Base-by-base conservation (phyloP, 2,888 invertebrate genomes). In the Tipula helvola region DNA sequence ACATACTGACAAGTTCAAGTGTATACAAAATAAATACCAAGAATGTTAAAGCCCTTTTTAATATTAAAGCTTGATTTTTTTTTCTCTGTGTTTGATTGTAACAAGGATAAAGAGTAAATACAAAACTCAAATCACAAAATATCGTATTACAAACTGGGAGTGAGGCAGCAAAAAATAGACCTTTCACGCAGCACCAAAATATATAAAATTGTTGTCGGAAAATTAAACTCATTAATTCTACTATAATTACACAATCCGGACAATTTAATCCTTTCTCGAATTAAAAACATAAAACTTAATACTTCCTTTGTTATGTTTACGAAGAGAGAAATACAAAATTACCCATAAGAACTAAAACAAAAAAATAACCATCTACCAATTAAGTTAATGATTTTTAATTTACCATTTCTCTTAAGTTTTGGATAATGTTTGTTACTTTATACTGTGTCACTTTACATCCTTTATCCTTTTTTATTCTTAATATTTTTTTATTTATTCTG, bases 221-320 rank as follows among this genome's bases (percentile, higher is more conserved):
- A 71, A 71, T 71, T 71, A 71, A 71, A 71, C 28, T 71, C 71
- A 71, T 71, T 71, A 71, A 71, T 71, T 71, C 28, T 71, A 71
- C 71, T 71, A 71, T 71, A 71, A 71, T 28, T 71, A 71, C 71
- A 71, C 71, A 71, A 71, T 71, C 71, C 71, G 71, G 71, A 71
- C 71, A 71, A 71, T 71, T 71, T 71, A 71, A 71, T 71, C 71
- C 71, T 71, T 71, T 71, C 28, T 28, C 71, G 71, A 71, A 71
- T 71, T 71, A 71, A 71, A 71, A 71, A 71, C 71, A 71, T 71
- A 71, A 71, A 71, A 71, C 71, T 71, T 71, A 71, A 71, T 71
- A 28, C 71, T 71, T 71, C 28, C 71, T 71, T 71, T 71, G 71
- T 71, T 71, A 28, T 71, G 18, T 71, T 10, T 71, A 44, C 44